These are phyloP conservation scores for Microplitis mediator DNA, from an alignment of 1,140 invertebrate genomes.

Conservation along the genomic window DNA sequence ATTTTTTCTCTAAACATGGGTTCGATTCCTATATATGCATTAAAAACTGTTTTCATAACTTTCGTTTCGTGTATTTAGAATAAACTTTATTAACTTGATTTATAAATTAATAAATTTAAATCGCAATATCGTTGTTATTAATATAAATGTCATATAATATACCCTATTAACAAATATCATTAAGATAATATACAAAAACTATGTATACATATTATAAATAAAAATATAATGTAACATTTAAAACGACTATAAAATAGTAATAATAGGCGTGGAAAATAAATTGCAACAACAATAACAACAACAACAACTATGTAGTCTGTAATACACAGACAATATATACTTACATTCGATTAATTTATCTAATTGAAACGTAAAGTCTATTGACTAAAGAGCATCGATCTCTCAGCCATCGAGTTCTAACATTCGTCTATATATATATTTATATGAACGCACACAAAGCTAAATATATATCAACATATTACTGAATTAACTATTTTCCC, in stretches of 20 bases:
- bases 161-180: too few relatives aligned
- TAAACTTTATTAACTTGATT: too few relatives aligned
- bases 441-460: not conserved
- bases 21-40: too few relatives aligned
- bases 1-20: too few relatives aligned
- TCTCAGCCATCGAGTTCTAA: constrained; percentile 16
- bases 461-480: not conserved
- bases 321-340: not conserved
- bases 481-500: not conserved
- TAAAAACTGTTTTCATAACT: too few relatives aligned
- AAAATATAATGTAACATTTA: not conserved
- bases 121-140: too few relatives aligned
- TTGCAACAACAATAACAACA: constrained; percentile 3
- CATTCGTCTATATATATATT: not conserved
- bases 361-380: constrained; percentile 22
- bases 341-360: not conserved
- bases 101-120: too few relatives aligned
- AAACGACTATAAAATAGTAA: not conserved
- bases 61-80: too few relatives aligned
- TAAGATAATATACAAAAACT: too few relatives aligned
- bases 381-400: constrained; percentile 23
- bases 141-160: too few relatives aligned
- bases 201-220: too few relatives aligned
- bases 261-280: constrained; percentile 15
- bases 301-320: not conserved